Conservation (phyloP, 1,140 invertebrate species). For the Zaprionus kolodkinae region DNA sequence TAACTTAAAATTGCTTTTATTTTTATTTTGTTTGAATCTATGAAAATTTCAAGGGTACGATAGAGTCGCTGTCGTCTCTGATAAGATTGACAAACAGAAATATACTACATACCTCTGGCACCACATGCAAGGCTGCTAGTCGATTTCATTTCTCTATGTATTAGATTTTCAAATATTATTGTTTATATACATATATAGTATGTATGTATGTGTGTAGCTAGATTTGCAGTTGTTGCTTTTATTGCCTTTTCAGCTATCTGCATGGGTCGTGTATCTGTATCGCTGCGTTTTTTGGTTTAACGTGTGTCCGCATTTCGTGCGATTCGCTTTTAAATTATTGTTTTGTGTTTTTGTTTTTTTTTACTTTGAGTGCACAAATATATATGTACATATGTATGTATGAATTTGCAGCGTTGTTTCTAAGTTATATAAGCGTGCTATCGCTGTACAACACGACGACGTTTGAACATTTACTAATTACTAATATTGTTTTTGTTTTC, state of each 20-base stretch:
- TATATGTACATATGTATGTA: not conserved
- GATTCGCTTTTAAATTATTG: conserved; percentile 64
- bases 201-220: too few relatives aligned
- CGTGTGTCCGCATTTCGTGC: conserved; percentile 55
- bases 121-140: conserved; percentile 44
- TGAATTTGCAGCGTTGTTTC: conserved; percentile 56
- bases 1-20: conserved; percentile 56
- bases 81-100: conserved; percentile 77
- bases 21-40: conserved; percentile 53
- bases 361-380: conserved; percentile 34
- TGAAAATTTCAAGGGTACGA: conserved; percentile 70
- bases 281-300: conserved; percentile 64
- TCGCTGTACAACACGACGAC: conserved; percentile 67
- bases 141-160: conserved; percentile 34
- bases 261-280: conserved; percentile 58
- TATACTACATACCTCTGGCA: conserved; percentile 56
- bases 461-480: conserved; percentile 73
- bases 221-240: conserved; percentile 21
- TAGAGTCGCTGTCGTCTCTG: conserved; percentile 58
- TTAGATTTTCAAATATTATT: conserved; percentile 30
- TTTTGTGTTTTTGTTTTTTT: conserved; percentile 27
- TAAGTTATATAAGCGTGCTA: conserved; percentile 71
- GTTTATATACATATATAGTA: conserved; percentile 12
- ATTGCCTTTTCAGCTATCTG: conserved; percentile 61
- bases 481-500: conserved; percentile 38